A percentile compares a stretch with the other conserved stretches of the same genome.
Conservation (phyloP, 1,140 invertebrate genomes). For the Meloidogyne hapla region DNA sequence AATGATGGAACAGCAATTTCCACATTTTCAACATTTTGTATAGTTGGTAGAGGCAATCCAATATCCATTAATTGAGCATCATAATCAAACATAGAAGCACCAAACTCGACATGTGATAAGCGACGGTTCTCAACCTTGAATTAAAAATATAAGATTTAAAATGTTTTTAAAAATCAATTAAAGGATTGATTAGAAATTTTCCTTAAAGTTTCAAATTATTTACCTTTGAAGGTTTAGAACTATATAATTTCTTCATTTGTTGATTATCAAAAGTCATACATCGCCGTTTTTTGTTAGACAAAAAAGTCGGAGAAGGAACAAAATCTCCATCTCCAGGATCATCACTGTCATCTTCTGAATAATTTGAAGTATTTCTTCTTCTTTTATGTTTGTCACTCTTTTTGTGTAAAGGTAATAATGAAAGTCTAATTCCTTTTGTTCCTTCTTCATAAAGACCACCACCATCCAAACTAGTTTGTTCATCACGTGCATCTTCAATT, state of each 20-base stretch:
- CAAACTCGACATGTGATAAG: slow-evolving; percentile 18
- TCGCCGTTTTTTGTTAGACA: neutral
- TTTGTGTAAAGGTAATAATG: slow-evolving; percentile 6
- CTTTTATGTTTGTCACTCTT: neutral
- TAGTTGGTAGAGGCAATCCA: slow-evolving; percentile 21
- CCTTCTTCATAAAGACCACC: neutral
- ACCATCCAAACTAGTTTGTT: neutral
- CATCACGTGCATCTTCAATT: slow-evolving; percentile 16
- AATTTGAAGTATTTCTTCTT: neutral
- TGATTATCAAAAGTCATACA: slow-evolving; percentile 4
- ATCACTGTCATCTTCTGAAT: slow-evolving; percentile 9
- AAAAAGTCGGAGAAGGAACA: neutral
- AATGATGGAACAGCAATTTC: slow-evolving; percentile 27
- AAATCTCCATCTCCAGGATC: slow-evolving; percentile 6
- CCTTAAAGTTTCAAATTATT: neutral
- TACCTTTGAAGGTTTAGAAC: slow-evolving; percentile 15
- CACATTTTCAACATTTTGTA: slow-evolving; percentile 28
- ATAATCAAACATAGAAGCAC: slow-evolving; percentile 24
- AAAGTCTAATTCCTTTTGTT: neutral
- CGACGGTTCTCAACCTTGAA: slow-evolving; percentile 17
- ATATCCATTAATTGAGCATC: slow-evolving; percentile 25
- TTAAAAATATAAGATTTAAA: neutral
- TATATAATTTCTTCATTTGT: neutral
- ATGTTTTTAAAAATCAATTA: neutral
- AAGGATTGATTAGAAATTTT: neutral